Evolutionary conservation across 2,113 vertebrate species (phyloP), one percentile per base, ranked within the genome.

Genomic region (Marmota flaviventris): DNA sequence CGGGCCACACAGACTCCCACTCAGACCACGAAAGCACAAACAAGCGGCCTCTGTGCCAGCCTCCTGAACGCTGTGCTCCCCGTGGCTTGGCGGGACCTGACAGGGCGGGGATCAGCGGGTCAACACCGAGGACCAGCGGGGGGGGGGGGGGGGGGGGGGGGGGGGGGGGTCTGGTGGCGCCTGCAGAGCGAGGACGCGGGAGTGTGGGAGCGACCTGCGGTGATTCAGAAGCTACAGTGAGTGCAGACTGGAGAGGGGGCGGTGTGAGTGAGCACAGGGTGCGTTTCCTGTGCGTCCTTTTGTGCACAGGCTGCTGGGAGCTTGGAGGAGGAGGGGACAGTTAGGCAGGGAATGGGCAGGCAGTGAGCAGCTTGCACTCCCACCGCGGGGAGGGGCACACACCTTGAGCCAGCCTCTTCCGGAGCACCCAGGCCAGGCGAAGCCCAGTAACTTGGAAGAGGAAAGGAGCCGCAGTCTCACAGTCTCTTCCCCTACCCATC

Each of bases 71-170:
- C 67, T 34, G 89, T 65, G 67, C 89, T 61, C 25, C 53, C 37
- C 18, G 45, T 39, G 65, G 45, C 45, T n/a, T n/a, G 34, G 34
- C 83, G 10, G 17, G 29, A 48, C 63, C 34, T 11, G 2, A n/a
- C 29, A 11, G 63, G 42, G 29, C 39, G 18, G 39, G 29, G 42
- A 5, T 42, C 75, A 48, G 22, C 42, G 12, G 4, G 18, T 58
- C 75, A 84, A 87, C 78, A 34, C 18, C 12, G 1, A 4, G 5
- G 65, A 25, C n/a, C 37, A 0, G 4, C 7, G 37, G 0, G 0
- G 5, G 18, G 91, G 67, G 67, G 16, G 17, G 61, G 65, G 18
- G 37, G 37, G 37, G 37, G 0, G 0, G 4, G 18, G 91, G 8
- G 67, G 67, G 16, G 2, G 29, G 20, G 18, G 65, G 25, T 42